Percentiles rank a stretch among this genome's conserved stretches.
phyloP scores from a whole-genome alignment of 2,888 invertebrate species.

The Andrena flavipes region DNA sequence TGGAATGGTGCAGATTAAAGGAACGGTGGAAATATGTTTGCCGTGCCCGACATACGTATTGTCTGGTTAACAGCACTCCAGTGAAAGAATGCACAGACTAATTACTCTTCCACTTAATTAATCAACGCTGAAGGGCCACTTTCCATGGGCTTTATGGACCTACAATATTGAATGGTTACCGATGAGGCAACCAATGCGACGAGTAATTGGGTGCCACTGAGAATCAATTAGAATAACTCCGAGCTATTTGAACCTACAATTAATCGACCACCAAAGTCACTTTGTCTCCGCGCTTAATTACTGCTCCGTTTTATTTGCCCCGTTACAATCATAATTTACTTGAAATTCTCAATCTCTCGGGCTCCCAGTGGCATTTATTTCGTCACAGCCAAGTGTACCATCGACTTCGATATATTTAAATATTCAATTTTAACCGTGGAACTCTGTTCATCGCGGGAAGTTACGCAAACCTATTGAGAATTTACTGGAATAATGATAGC shows the following conservation, averaged over 20 bases:
- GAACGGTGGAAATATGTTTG: background rate
- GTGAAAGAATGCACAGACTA: slow-evolving; percentile 30
- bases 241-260: slow-evolving; percentile 42
- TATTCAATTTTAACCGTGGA: background rate
- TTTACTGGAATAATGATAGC: background rate
- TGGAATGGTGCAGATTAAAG: background rate
- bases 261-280: slow-evolving; percentile 44
- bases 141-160: background rate
- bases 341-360: slow-evolving; percentile 8
- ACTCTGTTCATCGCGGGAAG: background rate
- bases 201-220: slow-evolving; percentile 47
- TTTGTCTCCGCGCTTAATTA: slow-evolving; percentile 42
- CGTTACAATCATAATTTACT: slow-evolving; percentile 33
- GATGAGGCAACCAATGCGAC: slow-evolving; percentile 35
- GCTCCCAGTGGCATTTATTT: background rate
- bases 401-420: background rate
- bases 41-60: slow-evolving; percentile 1
- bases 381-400: too few species aligned
- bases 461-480: background rate
- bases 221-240: slow-evolving; percentile 55
- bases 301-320: slow-evolving; percentile 29
- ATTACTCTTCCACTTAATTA: slow-evolving; percentile 42
- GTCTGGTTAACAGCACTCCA: slow-evolving; percentile 6
- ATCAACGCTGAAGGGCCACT: slow-evolving; percentile 28
- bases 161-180: slow-evolving; percentile 42